phyloP scores from a whole-genome alignment of 2,888 invertebrate genomes.

The Busseola fusca region DNA sequence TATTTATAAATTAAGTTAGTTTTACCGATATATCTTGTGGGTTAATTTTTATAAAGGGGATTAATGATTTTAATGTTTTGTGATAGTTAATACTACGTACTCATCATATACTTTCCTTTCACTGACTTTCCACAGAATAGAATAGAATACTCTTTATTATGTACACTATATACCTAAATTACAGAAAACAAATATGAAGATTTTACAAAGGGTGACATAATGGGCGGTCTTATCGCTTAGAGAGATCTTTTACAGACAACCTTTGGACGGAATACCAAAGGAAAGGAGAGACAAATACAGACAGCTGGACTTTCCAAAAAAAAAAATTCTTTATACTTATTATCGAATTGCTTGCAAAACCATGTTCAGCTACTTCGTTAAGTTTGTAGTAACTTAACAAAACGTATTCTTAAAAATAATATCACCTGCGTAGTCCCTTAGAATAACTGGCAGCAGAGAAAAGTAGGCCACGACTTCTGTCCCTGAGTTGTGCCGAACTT shows the following conservation, averaged over 20 bases:
- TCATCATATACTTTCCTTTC: constrained; percentile 9
- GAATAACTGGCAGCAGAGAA: constrained; percentile 36
- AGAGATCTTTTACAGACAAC: too few relatives aligned
- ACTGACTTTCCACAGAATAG: neutral
- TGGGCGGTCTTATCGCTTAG: too few relatives aligned
- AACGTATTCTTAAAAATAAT: constrained; percentile 17
- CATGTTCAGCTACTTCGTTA: neutral
- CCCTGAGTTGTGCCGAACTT: constrained; percentile 51
- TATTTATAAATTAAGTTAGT: constrained; percentile 29
- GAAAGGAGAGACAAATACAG: too few relatives aligned
- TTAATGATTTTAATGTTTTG: constrained; percentile 15
- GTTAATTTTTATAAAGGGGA: constrained; percentile 3
- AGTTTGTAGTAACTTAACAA: neutral
- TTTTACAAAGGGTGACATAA: too few relatives aligned
- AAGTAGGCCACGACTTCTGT: constrained; percentile 55
- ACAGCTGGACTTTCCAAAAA: neutral
- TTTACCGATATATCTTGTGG: constrained; percentile 11
- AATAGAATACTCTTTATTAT: too few relatives aligned
- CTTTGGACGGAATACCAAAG: too few relatives aligned
- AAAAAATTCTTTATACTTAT: neutral
- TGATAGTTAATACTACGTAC: neutral
- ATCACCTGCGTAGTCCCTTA: constrained; percentile 35
- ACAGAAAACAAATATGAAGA: too few relatives aligned
- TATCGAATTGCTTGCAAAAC: neutral
- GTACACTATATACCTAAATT: too few relatives aligned